Base-by-base conservation (phyloP, 2,113 vertebrate species). In the Laticauda laticaudata region DNA sequence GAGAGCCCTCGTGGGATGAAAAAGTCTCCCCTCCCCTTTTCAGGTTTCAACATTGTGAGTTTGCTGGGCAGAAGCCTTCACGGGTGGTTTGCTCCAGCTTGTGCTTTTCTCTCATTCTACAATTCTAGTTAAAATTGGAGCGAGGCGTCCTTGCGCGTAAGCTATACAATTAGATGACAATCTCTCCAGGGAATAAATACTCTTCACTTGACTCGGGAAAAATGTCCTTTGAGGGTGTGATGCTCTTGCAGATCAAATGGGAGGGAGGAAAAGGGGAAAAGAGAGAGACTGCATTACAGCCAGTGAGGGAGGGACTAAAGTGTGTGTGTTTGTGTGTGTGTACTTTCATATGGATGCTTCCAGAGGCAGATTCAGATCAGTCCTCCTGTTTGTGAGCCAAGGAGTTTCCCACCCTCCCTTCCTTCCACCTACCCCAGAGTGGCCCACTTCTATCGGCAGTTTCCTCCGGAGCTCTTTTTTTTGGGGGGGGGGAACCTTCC, bases 321-420 rank as follows among this genome's bases (percentile, higher is more conserved):
- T 48, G 48, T 6, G 45, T 1, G 45, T 29, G 59, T 64, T 1
- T 29, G 61, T 29, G 10, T 5, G 48, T 8, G 48, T 6, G 1
- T 6, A 6, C 4, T n/a, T 69, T n/a, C 29, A 14, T 14, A 64
- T 51, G 61, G 12, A 69, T 69, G 26, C n/a, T 64, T 69, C 61
- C 61, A 69, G 29, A 69, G 61, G 57, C 61, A n/a, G 3, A 29
- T 69, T 69, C 61, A 69, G 26, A 69, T 14, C 11, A 69, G 61
- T n/a, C 61, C 14, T 69, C 61, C 61, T 69, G 29, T 69, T n/a
- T 69, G 61, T 69, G 61, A 69, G 61, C 61, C 61, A n/a, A 64
- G 12, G 1, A 21, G 9, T 12, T 61, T 61, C 23, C 24, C 23
- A 26, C 0, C 59, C 23, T 59, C 0, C 59, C 59, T 64, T 0